Evolutionary conservation across 2,888 invertebrate species (phyloP).

Genomic region (Lucinisca nassula): DNA sequence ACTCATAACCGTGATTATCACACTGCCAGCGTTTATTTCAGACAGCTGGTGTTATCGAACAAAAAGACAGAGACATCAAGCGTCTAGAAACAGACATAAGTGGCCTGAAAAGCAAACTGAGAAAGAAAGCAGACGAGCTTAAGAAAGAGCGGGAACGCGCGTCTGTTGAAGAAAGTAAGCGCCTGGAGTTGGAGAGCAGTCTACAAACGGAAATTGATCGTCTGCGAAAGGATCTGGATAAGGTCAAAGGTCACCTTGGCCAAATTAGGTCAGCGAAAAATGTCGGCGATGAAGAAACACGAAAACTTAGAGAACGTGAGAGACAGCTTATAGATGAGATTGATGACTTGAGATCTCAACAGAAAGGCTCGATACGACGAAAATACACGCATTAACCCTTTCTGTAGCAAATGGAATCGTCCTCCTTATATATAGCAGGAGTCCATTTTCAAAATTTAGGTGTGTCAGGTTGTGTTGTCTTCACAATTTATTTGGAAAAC

Average conservation of each 20-base stretch:
- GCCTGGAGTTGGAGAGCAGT: slow-evolving; percentile 69
- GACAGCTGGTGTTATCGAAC: slow-evolving; percentile 64
- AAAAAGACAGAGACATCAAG: slow-evolving; percentile 72
- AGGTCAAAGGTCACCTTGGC: slow-evolving; percentile 73
- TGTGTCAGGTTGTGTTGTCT: no score
- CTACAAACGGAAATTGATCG: slow-evolving; percentile 69
- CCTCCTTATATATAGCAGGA: no score
- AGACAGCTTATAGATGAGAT: slow-evolving; percentile 67
- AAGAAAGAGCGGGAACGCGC: slow-evolving; percentile 70
- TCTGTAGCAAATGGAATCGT: no score
- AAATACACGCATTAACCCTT: slow-evolving; percentile 1
- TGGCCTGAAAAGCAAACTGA: slow-evolving; percentile 62
- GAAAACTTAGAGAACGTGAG: slow-evolving; percentile 73
- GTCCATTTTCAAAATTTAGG: no score
- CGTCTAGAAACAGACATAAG: slow-evolving; percentile 68
- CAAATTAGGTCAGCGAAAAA: slow-evolving; percentile 75
- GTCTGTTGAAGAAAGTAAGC: slow-evolving; percentile 64
- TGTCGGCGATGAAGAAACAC: slow-evolving; percentile 74
- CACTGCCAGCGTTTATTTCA: slow-evolving; percentile 35
- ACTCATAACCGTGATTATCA: no score
- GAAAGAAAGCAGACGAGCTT: slow-evolving; percentile 65
- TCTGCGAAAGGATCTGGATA: slow-evolving; percentile 70
- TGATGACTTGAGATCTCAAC: slow-evolving; percentile 69
- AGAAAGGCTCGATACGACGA: neutral
- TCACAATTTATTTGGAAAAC: no score